Base-by-base conservation (phyloP, 2,797 vertebrate genomes). In the Microchirus variegatus region DNA sequence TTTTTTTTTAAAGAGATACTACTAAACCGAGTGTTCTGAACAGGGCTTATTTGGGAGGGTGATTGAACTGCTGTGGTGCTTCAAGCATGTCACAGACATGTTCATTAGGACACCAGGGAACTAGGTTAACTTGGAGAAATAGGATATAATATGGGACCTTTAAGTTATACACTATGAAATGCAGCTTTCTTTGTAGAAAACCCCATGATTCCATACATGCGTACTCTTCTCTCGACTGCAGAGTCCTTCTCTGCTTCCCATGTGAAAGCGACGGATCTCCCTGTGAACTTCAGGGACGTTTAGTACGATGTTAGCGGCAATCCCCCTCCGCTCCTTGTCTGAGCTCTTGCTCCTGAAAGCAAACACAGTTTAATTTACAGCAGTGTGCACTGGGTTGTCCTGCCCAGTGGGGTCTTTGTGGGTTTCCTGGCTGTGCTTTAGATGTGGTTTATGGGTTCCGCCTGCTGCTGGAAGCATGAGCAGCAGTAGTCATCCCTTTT, bases 321-420 rank as follows among this genome's bases (percentile, higher is more conserved):
- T 57, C 63, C 55, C 54, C 40, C 41, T 56, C 44, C 26, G 48
- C 69, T 52, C 64, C 54, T 47, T 52, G 58, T 53, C 58, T 77
- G 61, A 68, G 54, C 61, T 75, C 65, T 52, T 52, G 47, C 64
- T 76, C 55, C 71, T 69, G 44, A 83, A 87, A 81, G 67, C 60
- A 86, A 84, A 83, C 73, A 70, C 18, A 45, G 63, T 78, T 69
- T 55, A 67, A 87, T 88, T 87, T 87, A 89, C 70, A 73, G 64
- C 53, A 2, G 47, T 52, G 59, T 76, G 70, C 68, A 56, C 5
- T 3, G 55, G 73, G 58, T 47, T 69, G 66, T 83, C 66, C 54
- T 75, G 75, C 85, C 77, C 74, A 74, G 74, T 78, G 84, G 82
- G 80, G 80, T 90, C 86, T 86, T 84, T 86, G 86, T 80, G 89